phyloP scores from a whole-genome alignment of 2,113 vertebrate species.

The Condylura cristata region DNA sequence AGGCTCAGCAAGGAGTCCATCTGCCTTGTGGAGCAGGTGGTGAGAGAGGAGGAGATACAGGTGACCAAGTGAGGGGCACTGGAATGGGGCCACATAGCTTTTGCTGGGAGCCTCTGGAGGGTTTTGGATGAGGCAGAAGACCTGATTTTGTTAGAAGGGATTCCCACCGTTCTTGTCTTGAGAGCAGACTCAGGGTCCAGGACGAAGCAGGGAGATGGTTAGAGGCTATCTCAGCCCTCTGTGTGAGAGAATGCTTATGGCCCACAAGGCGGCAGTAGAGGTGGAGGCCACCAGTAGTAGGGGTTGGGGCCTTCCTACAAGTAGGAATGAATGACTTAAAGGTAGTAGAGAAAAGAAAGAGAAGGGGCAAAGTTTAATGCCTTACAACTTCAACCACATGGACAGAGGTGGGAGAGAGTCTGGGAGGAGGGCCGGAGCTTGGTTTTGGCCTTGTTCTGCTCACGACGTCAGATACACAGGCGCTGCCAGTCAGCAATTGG shows the following conservation, averaged over 20 bases:
- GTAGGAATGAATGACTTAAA: not conserved
- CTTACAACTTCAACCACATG: not conserved
- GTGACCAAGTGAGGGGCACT: too few relatives aligned
- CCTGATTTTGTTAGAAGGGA: not conserved
- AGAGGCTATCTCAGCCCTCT: not conserved
- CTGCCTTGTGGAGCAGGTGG: too few relatives aligned
- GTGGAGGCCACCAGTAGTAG: not conserved
- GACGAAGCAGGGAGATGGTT: not conserved
- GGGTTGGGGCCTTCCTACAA: not conserved
- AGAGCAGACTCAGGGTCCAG: not conserved
- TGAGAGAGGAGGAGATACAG: not conserved
- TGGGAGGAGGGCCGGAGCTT: not conserved
- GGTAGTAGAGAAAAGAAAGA: not conserved
- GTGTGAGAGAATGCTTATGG: not conserved
- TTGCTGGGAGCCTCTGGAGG: not conserved
- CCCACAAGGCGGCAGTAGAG: not conserved
- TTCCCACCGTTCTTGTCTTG: not conserved
- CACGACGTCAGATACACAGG: not conserved
- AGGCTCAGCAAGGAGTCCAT: not conserved
- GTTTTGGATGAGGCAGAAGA: not conserved
- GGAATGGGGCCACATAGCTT: not conserved
- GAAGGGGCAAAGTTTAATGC: not conserved
- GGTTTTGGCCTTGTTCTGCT: not conserved
- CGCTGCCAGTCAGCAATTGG: not conserved
- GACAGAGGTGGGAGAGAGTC: not conserved